Evolutionary conservation across 2,888 invertebrate species (phyloP).

Genomic region (Nomada goodeniana): DNA sequence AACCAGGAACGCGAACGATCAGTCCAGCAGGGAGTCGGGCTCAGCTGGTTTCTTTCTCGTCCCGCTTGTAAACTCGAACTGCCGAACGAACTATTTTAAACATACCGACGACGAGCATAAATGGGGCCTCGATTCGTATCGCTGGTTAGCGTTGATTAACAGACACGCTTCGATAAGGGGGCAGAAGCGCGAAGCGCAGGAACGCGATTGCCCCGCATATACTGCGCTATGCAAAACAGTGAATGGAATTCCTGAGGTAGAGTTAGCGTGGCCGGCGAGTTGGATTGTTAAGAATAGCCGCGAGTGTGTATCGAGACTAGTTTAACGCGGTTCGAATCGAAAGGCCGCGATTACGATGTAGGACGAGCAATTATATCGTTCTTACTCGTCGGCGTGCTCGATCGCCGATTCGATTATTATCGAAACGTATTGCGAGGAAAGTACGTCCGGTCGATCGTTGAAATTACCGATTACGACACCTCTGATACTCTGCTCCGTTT

Average conservation of each 20-base stretch:
- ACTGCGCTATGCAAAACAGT: conserved; percentile 1
- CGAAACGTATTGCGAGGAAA: conserved; percentile 18
- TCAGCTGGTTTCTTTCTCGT: neutral
- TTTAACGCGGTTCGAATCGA: conserved; percentile 18
- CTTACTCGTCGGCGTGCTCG: conserved; percentile 24
- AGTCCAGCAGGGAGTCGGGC: neutral
- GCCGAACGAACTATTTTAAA: neutral
- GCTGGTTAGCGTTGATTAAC: conserved; percentile 66
- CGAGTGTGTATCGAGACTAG: conserved; percentile 41
- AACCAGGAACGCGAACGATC: conserved; percentile 24
- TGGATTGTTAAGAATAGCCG: conserved; percentile 32
- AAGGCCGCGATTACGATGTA: conserved; percentile 46
- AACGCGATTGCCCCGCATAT: conserved; percentile 28
- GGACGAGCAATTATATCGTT: conserved; percentile 54
- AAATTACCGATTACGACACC: conserved; percentile 49
- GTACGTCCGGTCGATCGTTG: neutral
- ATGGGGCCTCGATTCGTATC: neutral
- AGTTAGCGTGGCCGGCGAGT: neutral
- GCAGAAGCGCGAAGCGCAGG: conserved; percentile 18
- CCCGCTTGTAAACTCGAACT: neutral
- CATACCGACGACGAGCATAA: neutral
- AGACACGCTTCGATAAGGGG: conserved; percentile 32
- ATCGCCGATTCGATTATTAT: conserved; percentile 45
- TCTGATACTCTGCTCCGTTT: neutral
- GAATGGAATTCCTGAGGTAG: conserved; percentile 46